phyloP scores from a whole-genome alignment of 1,140 invertebrate genomes.

The Papilio aristodemus region DNA sequence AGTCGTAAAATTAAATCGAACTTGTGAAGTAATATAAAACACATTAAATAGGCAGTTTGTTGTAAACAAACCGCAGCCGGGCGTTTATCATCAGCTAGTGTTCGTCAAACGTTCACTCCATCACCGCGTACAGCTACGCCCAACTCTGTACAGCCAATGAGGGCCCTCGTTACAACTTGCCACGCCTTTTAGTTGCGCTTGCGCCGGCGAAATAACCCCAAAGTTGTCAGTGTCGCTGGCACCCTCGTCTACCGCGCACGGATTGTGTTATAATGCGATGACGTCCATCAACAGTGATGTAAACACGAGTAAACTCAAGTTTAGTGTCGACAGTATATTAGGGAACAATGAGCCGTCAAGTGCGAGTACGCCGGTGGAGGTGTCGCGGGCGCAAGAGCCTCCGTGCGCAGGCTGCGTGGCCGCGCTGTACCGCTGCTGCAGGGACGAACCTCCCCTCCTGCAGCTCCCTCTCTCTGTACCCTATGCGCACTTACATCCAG shows the following conservation, averaged over 20 bases:
- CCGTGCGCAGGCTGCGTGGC: slow-evolving; percentile 72
- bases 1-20: slow-evolving; percentile 65
- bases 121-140: slow-evolving; percentile 56
- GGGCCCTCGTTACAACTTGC: slow-evolving; percentile 40
- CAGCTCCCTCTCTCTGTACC: slow-evolving; percentile 62
- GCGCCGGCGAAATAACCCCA: slow-evolving; percentile 41
- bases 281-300: slow-evolving; percentile 68
- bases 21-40: slow-evolving; percentile 76
- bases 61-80: slow-evolving; percentile 71
- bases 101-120: slow-evolving; percentile 54
- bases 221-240: slow-evolving; percentile 16
- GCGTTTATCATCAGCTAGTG: slow-evolving; percentile 69
- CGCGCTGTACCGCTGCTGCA: slow-evolving; percentile 69
- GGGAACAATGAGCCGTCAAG: slow-evolving; percentile 50
- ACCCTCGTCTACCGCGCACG: slow-evolving; percentile 39
- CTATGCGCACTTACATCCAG: slow-evolving; percentile 71
- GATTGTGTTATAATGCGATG: slow-evolving; percentile 54
- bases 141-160: slow-evolving; percentile 51
- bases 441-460: slow-evolving; percentile 67
- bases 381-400: slow-evolving; percentile 53
- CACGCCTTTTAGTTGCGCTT: slow-evolving; percentile 67
- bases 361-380: slow-evolving; percentile 46
- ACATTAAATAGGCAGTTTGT: slow-evolving; percentile 74
- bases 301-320: slow-evolving; percentile 67
- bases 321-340: slow-evolving; percentile 75